Base-by-base conservation (phyloP, 1,140 invertebrate genomes). In the Lordiphosa clarofinis region DNA sequence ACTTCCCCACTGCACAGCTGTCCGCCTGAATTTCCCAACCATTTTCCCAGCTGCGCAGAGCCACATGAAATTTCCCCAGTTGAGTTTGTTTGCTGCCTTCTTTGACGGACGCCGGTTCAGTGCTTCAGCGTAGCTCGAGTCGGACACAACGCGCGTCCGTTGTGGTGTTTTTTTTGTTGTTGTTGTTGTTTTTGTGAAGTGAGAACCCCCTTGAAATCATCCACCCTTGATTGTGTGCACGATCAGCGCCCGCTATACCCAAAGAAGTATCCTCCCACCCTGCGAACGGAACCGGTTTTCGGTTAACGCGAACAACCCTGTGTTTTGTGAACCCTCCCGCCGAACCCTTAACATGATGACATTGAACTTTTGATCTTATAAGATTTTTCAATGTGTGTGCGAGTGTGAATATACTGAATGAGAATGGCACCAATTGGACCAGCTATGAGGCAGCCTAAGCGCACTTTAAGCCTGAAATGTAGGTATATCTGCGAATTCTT, bases 1-100 rank as follows among this genome's bases (percentile, higher is more conserved):
- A 69, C 65, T 64, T 64, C 65, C 65, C 61, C 58, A 38, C 39
- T n/a, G 35, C 60, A 64, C 65, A 67, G 64, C 65, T 63, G 65
- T 54, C 59, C 31, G 33, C 19, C 15, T 37, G 36, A 52, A 52
- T 49, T 49, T 37, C 48, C 48, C 48, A 49, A 12, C 28, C 47
- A 15, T 35, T 46, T 46, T 46, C 43, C 43, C 43, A 11, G 21
- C 11, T 46, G 43, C 40, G 44, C 31, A 47, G 11, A 24, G 44
- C 11, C 7, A 49, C 42, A 50, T 33, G n/a, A 54, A 58, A 69
- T 65, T 65, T 65, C 61, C 61, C 66, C 5, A 28, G 24, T 57
- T 11, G n/a, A 15, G 19, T 35, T 49, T 58, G 52, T 28, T 56
- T 49, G 50, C 49, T 53, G 43, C 47, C 31, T 49, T 35, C 37